Evolutionary conservation across 2,113 vertebrate genomes (phyloP), one percentile per base, ranked within the genome.

Genomic region (Ciconia boyciana): DNA sequence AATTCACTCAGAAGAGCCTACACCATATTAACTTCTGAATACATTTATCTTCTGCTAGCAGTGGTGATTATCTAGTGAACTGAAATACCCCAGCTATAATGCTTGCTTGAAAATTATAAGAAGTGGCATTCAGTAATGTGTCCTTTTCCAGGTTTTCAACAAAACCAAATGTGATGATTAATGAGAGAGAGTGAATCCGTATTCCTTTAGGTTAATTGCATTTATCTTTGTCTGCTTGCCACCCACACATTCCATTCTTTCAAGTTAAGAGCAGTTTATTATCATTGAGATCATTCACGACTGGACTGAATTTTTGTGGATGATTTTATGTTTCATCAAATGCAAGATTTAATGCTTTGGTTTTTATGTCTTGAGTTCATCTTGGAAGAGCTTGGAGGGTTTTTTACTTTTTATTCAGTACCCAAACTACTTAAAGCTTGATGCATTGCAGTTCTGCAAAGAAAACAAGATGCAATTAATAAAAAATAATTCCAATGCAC

Each of bases 61-160:
- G 82, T 39, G 87, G 82, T 20, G 60, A 31, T 87, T 77, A 29
- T 24, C 52, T 13, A 25, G 36, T 11, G 92, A 83, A 64, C 74
- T 3, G 31, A 66, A 72, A 80, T 49, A 88, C 8, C 58, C 62
- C 62, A 54, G 81, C 79, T 62, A 34, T 24, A 62, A 68, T 11
- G 11, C 83, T 79, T 16, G 3, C 81, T 89, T 69, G 61, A 61
- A 55, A 70, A 46, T 29, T 52, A 58, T 13, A 24, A 36, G 31
- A 54, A 89, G 85, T 68, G 88, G 64, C 83, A 83, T 70, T 89
- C 51, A 16, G 75, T 2, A 1, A 54, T 46, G 51, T 31, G 68
- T 20, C 69, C 83, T 46, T 29, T 29, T 58, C 90, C 92, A 92
- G 72, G 86, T 92, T 95, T 96, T 93, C 89, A 92, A 29, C 88